Base-by-base conservation (phyloP, 2,113 vertebrate genomes). In the Clarias magur region DNA sequence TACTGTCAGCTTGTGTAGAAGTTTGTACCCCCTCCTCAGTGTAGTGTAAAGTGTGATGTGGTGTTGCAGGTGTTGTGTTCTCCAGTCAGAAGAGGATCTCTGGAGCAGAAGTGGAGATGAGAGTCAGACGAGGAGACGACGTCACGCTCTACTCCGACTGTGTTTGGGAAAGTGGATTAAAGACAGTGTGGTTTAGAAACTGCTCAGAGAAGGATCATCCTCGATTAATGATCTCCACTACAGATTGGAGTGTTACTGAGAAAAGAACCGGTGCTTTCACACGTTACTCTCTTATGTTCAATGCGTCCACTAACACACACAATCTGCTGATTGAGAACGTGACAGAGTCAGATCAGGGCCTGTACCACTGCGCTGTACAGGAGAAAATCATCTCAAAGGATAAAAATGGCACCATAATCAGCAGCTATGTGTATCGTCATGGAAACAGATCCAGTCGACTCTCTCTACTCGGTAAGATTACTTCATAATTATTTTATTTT, bases 251-350 rank as follows among this genome's bases (percentile, higher is more conserved):
- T 2, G 63, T 11, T 67, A n/a, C 25, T 67, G 63, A 67, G 10
- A 10, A 3, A 3, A 12, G 11, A 3, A 0, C 1, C 48, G 5
- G 0, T 1, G 6, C 13, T 0, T 16, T 72, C 56, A 19, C 84
- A 48, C 70, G 73, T 80, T 89, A 80, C 11, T 65, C 0, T 48
- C 65, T 88, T 54, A n/a, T 57, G 15, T 23, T 11, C 3, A 89
- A 91, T 23, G 0, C 0, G 3, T 82, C 73, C 12, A 72, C 25
- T 27, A 53, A 48, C 1, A 67, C 84, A 7, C 70, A 42, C 27
- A 48, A 82, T 72, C 86, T 92, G 34, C 38, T 48, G 54, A 91
- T 92, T 62, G 15, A 13, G 1, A 92, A 92, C 25, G n/a, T 92
- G 27, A 89, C 84, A 73, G 75, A 87, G 9, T 80, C 59, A 78